phyloP scores from a whole-genome alignment of 2,888 invertebrate species.

The Ethmia dodecea region DNA sequence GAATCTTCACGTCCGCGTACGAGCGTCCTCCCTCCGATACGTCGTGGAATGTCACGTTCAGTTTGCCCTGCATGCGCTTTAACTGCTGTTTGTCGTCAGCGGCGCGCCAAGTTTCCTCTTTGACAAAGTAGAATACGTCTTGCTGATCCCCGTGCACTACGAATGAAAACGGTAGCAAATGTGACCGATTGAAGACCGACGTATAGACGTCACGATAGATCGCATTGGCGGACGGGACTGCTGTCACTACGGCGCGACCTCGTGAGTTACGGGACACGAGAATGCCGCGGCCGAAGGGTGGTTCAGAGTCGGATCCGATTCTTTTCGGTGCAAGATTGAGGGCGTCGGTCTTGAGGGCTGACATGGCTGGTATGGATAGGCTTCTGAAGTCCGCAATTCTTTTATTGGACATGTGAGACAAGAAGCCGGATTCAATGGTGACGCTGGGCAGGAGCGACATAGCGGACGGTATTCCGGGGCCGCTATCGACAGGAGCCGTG shows the following conservation, averaged over 20 bases:
- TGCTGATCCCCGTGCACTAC: constrained; percentile 93
- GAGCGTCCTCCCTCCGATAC: constrained; percentile 86
- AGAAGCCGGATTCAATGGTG: constrained; percentile 89
- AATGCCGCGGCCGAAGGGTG: constrained; percentile 92
- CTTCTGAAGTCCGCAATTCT: constrained; percentile 87
- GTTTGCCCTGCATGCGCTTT: constrained; percentile 92
- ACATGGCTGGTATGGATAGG: constrained; percentile 87
- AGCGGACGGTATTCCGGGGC: constrained; percentile 76
- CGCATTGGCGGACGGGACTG: constrained; percentile 92
- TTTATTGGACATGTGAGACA: constrained; percentile 88
- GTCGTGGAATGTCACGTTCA: constrained; percentile 95
- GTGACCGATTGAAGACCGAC: constrained; percentile 93
- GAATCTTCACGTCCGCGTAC: constrained; percentile 92
- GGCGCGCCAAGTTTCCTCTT: constrained; percentile 93
- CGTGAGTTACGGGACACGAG: constrained; percentile 88
- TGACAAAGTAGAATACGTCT: constrained; percentile 95
- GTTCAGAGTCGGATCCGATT: constrained; percentile 90
- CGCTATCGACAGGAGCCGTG: constrained; percentile 68
- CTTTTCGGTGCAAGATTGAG: constrained; percentile 85
- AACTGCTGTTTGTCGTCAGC: constrained; percentile 92
- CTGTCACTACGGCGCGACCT: constrained; percentile 88
- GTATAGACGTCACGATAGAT: constrained; percentile 95
- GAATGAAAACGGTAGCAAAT: constrained; percentile 91
- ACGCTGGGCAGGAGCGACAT: constrained; percentile 82
- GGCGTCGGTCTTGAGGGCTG: constrained; percentile 87